Evolutionary conservation across 1,140 invertebrate genomes (phyloP).

Genomic region (Melanaphis sacchari): DNA sequence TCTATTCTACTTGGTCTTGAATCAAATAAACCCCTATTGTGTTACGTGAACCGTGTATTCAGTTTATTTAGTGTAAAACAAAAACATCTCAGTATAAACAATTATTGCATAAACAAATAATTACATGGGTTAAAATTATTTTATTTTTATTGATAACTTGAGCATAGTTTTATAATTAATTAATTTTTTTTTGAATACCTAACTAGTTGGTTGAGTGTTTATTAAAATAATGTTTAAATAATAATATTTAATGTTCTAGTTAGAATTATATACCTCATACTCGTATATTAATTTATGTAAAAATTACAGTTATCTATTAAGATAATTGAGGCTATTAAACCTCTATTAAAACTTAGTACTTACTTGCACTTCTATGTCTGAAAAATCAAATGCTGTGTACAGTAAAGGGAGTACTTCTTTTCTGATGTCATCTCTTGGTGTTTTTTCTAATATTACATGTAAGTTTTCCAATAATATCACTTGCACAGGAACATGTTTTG

Average conservation of each 20-base stretch:
- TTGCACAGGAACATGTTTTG: slow-evolving; percentile 88
- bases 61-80: not conserved
- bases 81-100: not conserved
- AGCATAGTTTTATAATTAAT: not conserved
- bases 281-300: too few relatives aligned
- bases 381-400: slow-evolving; percentile 87
- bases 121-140: not conserved
- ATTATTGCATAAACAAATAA: not conserved
- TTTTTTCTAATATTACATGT: slow-evolving; percentile 89
- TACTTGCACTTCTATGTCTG: slow-evolving; percentile 93
- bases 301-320: not conserved
- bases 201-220: not conserved
- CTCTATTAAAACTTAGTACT: slow-evolving; percentile 68
- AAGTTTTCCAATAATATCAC: slow-evolving; percentile 91
- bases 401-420: slow-evolving; percentile 87
- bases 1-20: not conserved
- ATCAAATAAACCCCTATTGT: not conserved
- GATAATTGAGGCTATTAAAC: too few relatives aligned
- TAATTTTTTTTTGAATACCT: not conserved
- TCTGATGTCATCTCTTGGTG: slow-evolving; percentile 78
- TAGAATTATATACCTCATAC: not conserved
- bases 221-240: not conserved
- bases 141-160: not conserved
- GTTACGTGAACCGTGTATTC: not conserved
- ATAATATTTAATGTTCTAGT: not conserved